Evolutionary conservation across 2,888 invertebrate genomes (phyloP).

Genomic region (Pseudeuparius sepicola): DNA sequence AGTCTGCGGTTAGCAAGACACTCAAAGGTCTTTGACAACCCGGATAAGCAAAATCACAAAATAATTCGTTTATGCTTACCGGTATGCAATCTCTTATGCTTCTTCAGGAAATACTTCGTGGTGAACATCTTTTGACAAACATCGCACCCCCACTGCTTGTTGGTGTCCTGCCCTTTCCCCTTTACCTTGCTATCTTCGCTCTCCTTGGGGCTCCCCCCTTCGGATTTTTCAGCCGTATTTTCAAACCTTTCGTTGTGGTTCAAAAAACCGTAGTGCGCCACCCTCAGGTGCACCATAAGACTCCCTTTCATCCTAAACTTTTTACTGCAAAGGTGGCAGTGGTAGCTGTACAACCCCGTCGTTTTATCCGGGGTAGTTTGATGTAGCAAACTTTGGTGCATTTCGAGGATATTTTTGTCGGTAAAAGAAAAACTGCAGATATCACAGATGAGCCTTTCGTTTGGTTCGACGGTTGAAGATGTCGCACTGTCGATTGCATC

Average conservation of each 20-base stretch:
- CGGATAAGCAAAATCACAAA: too few species aligned
- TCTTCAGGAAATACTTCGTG: constrained; percentile 81
- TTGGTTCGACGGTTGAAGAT: too few species aligned
- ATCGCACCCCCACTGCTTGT: constrained; percentile 78
- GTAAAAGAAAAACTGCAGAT: constrained; percentile 65
- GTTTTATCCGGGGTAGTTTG: constrained; percentile 34
- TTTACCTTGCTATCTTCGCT: constrained; percentile 4
- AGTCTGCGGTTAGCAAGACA: too few species aligned
- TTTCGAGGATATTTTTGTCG: constrained; percentile 56
- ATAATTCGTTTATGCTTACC: too few species aligned
- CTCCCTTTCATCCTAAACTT: constrained; percentile 75
- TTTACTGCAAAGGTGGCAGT: constrained; percentile 70
- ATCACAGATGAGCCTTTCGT: constrained; percentile 46
- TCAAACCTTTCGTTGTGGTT: constrained; percentile 19
- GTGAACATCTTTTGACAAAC: constrained; percentile 77
- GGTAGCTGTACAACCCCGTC: constrained; percentile 40
- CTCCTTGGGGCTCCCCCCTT: constrained; percentile 3
- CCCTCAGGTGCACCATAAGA: constrained; percentile 66
- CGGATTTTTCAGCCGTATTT: constrained; percentile 7
- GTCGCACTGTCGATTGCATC: too few species aligned
- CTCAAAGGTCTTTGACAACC: too few species aligned
- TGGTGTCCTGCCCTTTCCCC: constrained; percentile 7
- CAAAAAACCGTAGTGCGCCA: constrained; percentile 56
- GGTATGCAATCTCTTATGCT: constrained; percentile 78
- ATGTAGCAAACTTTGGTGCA: constrained; percentile 68